Percentiles rank a stretch among this genome's conserved stretches.
These are phyloP conservation scores for Drosophila obscura DNA, from an alignment of 1,140 invertebrate species.

Conservation along the genomic window DNA sequence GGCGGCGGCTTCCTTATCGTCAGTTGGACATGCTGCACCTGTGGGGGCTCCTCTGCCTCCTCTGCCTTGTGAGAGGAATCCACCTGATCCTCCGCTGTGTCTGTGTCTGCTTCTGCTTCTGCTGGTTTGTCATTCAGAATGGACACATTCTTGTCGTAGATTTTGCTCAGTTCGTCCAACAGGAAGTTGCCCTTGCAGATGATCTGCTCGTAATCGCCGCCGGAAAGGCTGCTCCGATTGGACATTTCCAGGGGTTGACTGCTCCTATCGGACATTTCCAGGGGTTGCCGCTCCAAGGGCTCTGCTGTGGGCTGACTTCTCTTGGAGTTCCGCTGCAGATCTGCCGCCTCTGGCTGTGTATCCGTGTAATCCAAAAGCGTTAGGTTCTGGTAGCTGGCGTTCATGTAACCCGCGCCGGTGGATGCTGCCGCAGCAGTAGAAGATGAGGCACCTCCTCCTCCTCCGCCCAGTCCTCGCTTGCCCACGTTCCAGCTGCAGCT, in stretches of 20 bases:
- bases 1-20: slow-evolving; percentile 70
- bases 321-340: slow-evolving; percentile 13
- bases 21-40: slow-evolving; percentile 71
- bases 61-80: background rate
- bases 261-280: slow-evolving; percentile 53
- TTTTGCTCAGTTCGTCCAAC: slow-evolving; percentile 80
- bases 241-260: slow-evolving; percentile 52
- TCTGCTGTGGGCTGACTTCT: slow-evolving; percentile 36
- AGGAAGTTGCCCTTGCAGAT: slow-evolving; percentile 81
- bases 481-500: slow-evolving; percentile 30
- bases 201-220: slow-evolving; percentile 63
- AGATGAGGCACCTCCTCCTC: slow-evolving; percentile 6
- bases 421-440: too few species aligned
- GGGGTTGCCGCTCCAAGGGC: slow-evolving; percentile 17
- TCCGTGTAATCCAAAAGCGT: slow-evolving; percentile 74
- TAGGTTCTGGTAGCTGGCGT: slow-evolving; percentile 79
- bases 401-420: slow-evolving; percentile 60
- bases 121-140: slow-evolving; percentile 83
- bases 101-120: background rate
- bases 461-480: background rate
- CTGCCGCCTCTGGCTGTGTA: slow-evolving; percentile 19
- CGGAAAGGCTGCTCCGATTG: slow-evolving; percentile 28
- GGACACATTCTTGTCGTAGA: slow-evolving; percentile 85
- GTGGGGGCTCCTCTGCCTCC: slow-evolving; percentile 6
- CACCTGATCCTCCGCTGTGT: background rate